Base-by-base conservation (phyloP, 2,797 vertebrate genomes). In the Ctenochaetus hawaiiensis region DNA sequence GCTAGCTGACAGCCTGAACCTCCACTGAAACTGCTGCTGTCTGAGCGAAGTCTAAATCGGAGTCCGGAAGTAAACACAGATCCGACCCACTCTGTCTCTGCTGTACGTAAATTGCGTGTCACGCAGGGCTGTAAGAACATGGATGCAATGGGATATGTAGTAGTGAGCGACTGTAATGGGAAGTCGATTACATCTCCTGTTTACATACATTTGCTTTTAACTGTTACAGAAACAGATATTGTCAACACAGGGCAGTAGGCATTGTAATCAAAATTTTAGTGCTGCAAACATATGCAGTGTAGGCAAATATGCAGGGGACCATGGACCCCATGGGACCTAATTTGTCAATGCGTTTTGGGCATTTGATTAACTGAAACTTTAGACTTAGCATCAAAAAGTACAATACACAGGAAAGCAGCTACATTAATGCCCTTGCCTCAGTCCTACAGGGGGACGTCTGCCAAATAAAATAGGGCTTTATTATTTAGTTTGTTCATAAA, bases 11-110 rank as follows among this genome's bases (percentile, higher is more conserved):
- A 86, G 84, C 57, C 80, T 66, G 79, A 62, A 73, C 76, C 83
- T 78, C 84, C 85, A 74, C 84, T 75, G 84, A 79, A 83, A 91
- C 91, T 80, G 91, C 92, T 85, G 82, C 84, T 81, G 60, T 86
- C 86, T 86, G 87, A 90, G 75, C 86, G 30, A 14, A 62, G 79
- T 87, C 89, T 91, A 85, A 90, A 88, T 87, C 81, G 70, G 89
- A 94, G 94, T 94, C 96, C 97, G 97, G 97, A 98, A 98, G 97
- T 97, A 97, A 97, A 97, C 96, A 97, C 93, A 92, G 88, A 89
- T 78, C 86, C 83, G 86, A 92, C 85, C 94, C 90, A 86, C 90
- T 87, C 83, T 75, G 57, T 82, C 81, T 77, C 74, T 83, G 56
- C 74, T 62, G 87, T 88, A 89, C 91, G 92, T 90, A 89, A 91